Base-by-base conservation (phyloP, 2,888 invertebrate species). In the Trissoscelio sp. region DNA sequence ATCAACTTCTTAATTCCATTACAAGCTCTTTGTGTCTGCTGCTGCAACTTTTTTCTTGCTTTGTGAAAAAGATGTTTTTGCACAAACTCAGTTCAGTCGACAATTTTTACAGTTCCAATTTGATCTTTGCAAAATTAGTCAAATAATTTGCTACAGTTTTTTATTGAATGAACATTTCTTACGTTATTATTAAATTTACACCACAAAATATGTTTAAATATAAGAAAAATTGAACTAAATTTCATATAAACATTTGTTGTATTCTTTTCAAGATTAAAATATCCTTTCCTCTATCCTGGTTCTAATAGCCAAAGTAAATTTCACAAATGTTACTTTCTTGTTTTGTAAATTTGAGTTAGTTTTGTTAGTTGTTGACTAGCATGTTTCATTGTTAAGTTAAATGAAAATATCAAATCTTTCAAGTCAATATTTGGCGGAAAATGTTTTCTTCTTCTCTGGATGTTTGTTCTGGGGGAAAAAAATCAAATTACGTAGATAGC, bases 1-100 rank as follows among this genome's bases (percentile, higher is more conserved):
- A 48, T 44, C 22, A 58, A 75, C 66, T 75, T 75, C 66, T 75
- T 75, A 31, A 66, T 75, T 73, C 31, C 16, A 37, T 64, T 73
- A 44, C 20, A 3, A n/a, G 9, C 14, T 57, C 57, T 66, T 66
- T 64, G 74, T 57, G 34, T 9, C 0, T 1, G 5, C 2, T 18
- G 9, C 20, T 20, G 0, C 9, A 20, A 9, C 9, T 20, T 44
- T 2, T 20, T 18, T 12, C 1, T 20, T 44, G 18, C 20, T 44
- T 42, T 5, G 14, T 7, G 14, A 14, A 4, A 42, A 14, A 3
- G 1, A 34, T 2, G n/a, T 37, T 7, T 1, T 11, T 37, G 31
- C 11, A 2, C 9, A n/a, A 37, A 37, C n/a, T n/a, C 0, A 37
- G 6, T 31, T 31, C 9, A 34, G 34, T 34, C 42, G 42, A 42